Evolutionary conservation across 1,140 invertebrate species (phyloP), one percentile per base, ranked within the genome.

Genomic region (Brachystomella parvula): DNA sequence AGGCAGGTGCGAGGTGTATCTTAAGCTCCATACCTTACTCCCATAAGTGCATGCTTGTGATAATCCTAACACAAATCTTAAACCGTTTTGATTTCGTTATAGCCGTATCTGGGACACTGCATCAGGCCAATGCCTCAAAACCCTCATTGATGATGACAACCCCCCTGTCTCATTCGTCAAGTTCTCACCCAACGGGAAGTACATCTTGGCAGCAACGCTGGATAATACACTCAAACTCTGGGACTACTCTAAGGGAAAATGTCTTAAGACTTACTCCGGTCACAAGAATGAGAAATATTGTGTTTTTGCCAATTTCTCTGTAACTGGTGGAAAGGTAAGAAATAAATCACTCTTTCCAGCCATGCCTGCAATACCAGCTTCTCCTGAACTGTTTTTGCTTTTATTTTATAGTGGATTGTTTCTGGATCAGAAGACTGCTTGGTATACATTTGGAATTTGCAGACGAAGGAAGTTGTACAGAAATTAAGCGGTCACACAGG

Each of bases 261-360:
- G 94, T 79, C 81, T 99, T 21, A 99, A 99, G 82, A 96, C 93
- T 0, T 99, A 99, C 74, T 91, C 88, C 0, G 96, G 96, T 0
- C 97, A 99, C 78, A 92, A 90, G 78, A 99, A 99, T 82, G 94
- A 98, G 80, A 99, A 99, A 78, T 99, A 98, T 80, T 99, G 97
- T 78, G 96, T 99, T 78, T 99, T 99, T 81, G 96, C 97, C 28
- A 99, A 99, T 80, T 99, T 99, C 78, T 99, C 96, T 61, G 95
- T 99, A 2, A 99, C 97, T 53, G 97, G 96, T 67, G 96, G 96
- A 78, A 99, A 98, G 85, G 92, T 93, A 78, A 78, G 76, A 70
- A 35, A 35, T 28, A 62, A 44, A n/a, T 44, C 39, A 44, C n/a
- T 44, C 39, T 44, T 9, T 12, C 9, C n/a, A 12, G n/a, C n/a